These are phyloP conservation scores for Euwallacea fornicatus DNA, from an alignment of 1,140 invertebrate species.

Conservation along the genomic window DNA sequence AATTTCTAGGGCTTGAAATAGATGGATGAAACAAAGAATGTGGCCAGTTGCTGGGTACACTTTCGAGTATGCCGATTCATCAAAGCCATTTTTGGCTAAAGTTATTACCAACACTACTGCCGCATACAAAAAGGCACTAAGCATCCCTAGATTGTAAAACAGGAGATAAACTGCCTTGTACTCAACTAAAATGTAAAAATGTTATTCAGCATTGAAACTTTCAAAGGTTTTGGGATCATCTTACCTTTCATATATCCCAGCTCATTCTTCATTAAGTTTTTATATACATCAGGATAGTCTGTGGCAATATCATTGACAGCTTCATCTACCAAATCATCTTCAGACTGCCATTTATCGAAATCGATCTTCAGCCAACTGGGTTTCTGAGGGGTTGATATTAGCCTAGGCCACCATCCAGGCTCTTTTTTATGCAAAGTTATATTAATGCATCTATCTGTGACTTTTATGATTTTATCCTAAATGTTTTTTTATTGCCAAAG, in stretches of 20 bases:
- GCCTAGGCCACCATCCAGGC: conserved; percentile 77
- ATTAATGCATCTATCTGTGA: conserved; percentile 77
- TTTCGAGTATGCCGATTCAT: conserved; percentile 16
- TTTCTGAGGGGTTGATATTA: conserved; percentile 77
- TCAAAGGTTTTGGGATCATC: not conserved
- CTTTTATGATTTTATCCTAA: conserved; percentile 59
- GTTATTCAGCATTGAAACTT: not conserved
- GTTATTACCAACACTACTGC: conserved; percentile 72
- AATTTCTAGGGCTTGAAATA: conserved; percentile 84
- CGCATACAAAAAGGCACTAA: conserved; percentile 83
- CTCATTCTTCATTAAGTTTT: conserved; percentile 76
- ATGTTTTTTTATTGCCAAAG: not conserved
- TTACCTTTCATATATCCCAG: conserved; percentile 76
- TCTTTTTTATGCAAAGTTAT: conserved; percentile 72
- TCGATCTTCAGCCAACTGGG: conserved; percentile 90
- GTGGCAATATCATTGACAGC: conserved; percentile 66
- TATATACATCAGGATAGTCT: conserved; percentile 78
- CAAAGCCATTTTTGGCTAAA: conserved; percentile 67
- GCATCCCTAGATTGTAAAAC: conserved; percentile 90
- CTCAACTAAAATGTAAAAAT: conserved; percentile 63
- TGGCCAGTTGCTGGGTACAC: conserved; percentile 64
- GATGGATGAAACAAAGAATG: conserved; percentile 79
- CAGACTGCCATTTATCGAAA: conserved; percentile 81
- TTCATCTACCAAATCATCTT: conserved; percentile 68
- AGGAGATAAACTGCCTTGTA: conserved; percentile 84